Conservation (phyloP, 2,113 vertebrate genomes). For the Acanthisitta chloris region DNA sequence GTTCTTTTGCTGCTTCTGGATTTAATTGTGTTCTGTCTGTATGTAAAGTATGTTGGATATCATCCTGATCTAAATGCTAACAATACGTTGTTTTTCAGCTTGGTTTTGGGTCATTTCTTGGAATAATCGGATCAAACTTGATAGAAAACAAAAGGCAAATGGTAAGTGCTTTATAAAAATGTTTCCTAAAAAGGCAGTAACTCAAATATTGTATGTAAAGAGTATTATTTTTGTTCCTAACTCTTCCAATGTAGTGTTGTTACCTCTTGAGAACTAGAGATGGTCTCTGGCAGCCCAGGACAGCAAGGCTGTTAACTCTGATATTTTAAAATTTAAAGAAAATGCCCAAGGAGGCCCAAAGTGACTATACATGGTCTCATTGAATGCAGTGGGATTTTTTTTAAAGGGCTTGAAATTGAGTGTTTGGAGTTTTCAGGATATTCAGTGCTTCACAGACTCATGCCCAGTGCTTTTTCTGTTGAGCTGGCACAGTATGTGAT, state of each 20-base stretch:
- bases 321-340: neutral
- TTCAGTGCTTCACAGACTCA: neutral
- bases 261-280: neutral
- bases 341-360: neutral
- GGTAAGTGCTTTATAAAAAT: conserved; percentile 79
- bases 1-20: conserved; percentile 28
- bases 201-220: neutral
- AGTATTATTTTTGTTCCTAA: neutral
- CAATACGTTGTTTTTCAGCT: conserved; percentile 81
- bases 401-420: neutral
- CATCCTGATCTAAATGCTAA: neutral
- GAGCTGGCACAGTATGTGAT: neutral
- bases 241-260: neutral
- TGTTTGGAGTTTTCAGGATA: neutral
- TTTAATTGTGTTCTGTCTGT: neutral
- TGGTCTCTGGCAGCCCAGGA: neutral
- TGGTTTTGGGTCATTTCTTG: conserved; percentile 96
- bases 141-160: conserved; percentile 99
- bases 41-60: neutral
- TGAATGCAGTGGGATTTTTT: neutral
- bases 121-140: conserved; percentile 97
- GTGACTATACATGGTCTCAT: neutral
- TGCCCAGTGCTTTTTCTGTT: neutral
- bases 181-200: neutral
- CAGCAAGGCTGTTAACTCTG: neutral